These are phyloP conservation scores for Falco columbarius DNA, from an alignment of 2,797 vertebrate species.

Conservation along the genomic window DNA sequence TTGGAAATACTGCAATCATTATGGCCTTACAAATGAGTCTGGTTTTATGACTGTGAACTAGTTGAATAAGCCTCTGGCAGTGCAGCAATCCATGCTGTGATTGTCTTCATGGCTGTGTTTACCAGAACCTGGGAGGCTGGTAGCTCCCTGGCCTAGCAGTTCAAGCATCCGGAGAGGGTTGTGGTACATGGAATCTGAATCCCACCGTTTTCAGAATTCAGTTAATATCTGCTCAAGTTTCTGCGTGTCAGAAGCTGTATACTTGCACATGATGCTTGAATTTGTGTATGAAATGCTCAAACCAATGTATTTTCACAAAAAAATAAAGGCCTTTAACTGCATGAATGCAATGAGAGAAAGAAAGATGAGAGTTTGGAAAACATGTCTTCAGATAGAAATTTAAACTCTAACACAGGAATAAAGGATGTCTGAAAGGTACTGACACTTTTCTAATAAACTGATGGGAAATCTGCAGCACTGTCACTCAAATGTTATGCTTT, in stretches of 20 bases:
- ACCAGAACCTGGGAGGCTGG: background rate
- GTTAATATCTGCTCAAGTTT: rapidly evolving
- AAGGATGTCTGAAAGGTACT: background rate
- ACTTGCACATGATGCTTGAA: background rate
- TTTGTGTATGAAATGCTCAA: background rate
- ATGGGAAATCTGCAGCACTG: background rate
- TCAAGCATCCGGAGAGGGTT: background rate
- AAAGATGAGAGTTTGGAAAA: background rate
- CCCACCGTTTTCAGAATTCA: background rate
- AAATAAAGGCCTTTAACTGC: background rate
- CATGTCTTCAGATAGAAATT: background rate
- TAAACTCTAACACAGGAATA: background rate
- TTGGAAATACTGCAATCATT: background rate
- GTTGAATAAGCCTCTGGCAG: background rate
- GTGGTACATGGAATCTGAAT: background rate
- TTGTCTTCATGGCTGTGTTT: background rate
- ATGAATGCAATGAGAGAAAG: background rate
- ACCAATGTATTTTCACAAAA: background rate
- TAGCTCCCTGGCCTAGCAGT: background rate
- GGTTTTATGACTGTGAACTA: background rate
- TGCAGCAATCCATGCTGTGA: background rate
- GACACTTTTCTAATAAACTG: background rate
- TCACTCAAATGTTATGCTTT: rapidly evolving
- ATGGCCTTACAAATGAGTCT: background rate
- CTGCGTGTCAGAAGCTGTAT: background rate